phyloP scores from a whole-genome alignment of 1,140 invertebrate species.

The Rhynchophorus ferrugineus region DNA sequence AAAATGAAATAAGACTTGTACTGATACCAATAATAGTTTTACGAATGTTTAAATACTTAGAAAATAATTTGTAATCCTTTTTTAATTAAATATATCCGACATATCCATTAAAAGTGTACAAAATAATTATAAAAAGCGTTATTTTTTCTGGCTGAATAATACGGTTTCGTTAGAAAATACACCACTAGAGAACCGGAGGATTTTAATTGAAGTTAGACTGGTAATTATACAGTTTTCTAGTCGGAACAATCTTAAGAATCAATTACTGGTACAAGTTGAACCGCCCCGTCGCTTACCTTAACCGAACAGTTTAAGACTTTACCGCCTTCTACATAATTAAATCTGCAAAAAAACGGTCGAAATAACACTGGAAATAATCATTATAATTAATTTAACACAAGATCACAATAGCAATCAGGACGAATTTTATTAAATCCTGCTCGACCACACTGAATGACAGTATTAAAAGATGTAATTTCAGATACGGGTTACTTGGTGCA shows the following conservation, averaged over 20 bases:
- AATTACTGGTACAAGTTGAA: conserved; percentile 7
- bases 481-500: too few relatives aligned
- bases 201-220: conserved; percentile 4
- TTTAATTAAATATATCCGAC: too few relatives aligned
- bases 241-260: conserved; percentile 4
- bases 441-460: too few relatives aligned
- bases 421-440: too few relatives aligned
- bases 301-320: conserved; percentile 7
- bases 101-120: too few relatives aligned
- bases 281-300: conserved; percentile 6
- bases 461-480: too few relatives aligned
- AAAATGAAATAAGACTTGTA: too few relatives aligned
- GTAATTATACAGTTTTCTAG: conserved; percentile 5
- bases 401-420: too few relatives aligned
- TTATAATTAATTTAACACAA: conserved; percentile 10
- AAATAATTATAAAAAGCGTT: neutral
- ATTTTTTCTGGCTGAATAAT: neutral
- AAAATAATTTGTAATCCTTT: too few relatives aligned
- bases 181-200: neutral
- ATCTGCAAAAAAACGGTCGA: neutral
- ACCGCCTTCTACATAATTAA: conserved; percentile 6
- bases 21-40: too few relatives aligned
- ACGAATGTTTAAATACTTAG: too few relatives aligned
- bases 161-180: conserved; percentile 4
- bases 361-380: neutral